phyloP scores from a whole-genome alignment of 1,140 invertebrate species.

The Orius laevigatus region DNA sequence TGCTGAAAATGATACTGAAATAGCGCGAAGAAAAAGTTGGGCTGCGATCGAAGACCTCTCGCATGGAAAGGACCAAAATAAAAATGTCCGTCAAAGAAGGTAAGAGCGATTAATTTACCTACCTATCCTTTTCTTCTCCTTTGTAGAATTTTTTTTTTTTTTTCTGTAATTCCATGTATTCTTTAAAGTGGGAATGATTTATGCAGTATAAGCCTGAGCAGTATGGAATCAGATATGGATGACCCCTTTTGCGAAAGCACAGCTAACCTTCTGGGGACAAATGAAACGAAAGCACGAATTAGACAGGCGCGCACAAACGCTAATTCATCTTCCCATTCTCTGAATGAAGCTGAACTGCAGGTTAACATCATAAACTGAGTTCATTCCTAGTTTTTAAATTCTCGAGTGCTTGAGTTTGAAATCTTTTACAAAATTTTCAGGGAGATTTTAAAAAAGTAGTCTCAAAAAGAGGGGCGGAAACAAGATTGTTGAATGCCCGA shows the following conservation, averaged over 20 bases:
- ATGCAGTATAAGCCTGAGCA: constrained; percentile 49
- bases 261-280: constrained; percentile 28
- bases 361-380: constrained; percentile 27
- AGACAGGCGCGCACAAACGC: constrained; percentile 32
- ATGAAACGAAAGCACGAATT: constrained; percentile 21
- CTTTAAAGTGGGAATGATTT: constrained; percentile 15
- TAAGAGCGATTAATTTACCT: constrained; percentile 21
- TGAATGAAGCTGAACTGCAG: constrained; percentile 69
- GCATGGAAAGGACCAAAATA: constrained; percentile 28
- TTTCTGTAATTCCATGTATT: background rate
- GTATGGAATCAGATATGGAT: constrained; percentile 53
- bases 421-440: constrained; percentile 23
- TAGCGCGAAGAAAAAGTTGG: constrained; percentile 59
- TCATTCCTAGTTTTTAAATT: constrained; percentile 12
- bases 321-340: constrained; percentile 61
- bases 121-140: background rate
- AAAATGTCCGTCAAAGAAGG: constrained; percentile 36
- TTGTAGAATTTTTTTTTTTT: background rate
- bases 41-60: constrained; percentile 50
- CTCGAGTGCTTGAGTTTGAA: constrained; percentile 6
- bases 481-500: constrained; percentile 45
- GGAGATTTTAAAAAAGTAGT: constrained; percentile 41
- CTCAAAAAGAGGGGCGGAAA: constrained; percentile 39
- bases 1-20: constrained; percentile 25
- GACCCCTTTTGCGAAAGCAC: constrained; percentile 36